phyloP scores from a whole-genome alignment of 2,113 vertebrate genomes.

The Macquaria australasica region DNA sequence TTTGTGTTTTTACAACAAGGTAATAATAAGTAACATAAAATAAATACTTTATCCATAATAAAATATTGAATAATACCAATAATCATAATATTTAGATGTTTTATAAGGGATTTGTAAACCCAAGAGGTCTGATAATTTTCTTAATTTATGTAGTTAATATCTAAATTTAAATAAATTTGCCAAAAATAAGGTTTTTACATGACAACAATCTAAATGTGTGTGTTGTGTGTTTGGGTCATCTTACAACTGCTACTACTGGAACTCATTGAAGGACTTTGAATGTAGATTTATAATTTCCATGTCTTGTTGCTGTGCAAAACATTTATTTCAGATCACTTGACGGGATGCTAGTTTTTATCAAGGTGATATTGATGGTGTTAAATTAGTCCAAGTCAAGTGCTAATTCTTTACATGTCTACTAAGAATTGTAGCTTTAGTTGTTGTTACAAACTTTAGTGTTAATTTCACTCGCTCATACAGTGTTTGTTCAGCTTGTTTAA shows the following conservation, averaged over 20 bases:
- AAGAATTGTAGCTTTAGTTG: neutral
- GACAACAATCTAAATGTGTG: neutral
- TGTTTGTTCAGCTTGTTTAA: constrained; percentile 14
- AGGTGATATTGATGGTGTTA: neutral
- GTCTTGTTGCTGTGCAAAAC: neutral
- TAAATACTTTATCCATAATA: neutral
- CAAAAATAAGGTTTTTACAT: neutral
- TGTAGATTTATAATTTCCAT: constrained; percentile 19
- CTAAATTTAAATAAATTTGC: neutral
- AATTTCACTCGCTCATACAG: neutral
- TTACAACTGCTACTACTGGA: constrained; percentile 13
- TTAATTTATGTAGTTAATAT: neutral
- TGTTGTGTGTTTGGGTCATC: neutral
- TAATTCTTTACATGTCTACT: neutral
- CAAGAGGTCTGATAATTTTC: neutral
- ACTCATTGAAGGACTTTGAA: constrained; percentile 38
- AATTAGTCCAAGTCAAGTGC: neutral
- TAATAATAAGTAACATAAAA: neutral
- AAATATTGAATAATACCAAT: neutral
- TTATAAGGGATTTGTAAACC: neutral
- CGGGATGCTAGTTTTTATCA: neutral
- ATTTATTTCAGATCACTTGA: neutral
- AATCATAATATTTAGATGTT: neutral
- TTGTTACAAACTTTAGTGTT: no score
- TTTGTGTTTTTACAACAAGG: neutral